Conservation (phyloP, 2,113 vertebrate species). For the Lamprotornis superbus region DNA sequence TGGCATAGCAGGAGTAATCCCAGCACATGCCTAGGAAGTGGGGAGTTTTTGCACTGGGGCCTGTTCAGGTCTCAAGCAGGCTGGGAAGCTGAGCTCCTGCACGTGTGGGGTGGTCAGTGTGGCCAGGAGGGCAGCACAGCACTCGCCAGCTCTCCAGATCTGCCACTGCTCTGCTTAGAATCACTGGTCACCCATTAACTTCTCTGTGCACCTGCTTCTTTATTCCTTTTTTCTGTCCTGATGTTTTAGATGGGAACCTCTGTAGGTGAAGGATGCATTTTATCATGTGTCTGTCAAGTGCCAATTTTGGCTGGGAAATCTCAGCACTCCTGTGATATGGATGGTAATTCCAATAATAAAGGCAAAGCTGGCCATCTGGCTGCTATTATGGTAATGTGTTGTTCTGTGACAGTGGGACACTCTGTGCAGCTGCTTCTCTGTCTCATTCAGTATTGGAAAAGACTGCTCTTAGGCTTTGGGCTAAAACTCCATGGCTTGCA, state of each 20-base stretch:
- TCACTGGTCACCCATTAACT: not conserved
- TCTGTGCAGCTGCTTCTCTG: slow-evolving; percentile 10
- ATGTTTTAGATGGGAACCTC: not conserved
- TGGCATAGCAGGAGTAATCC: not conserved
- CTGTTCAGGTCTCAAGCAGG: not conserved
- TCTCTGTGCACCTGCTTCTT: not conserved
- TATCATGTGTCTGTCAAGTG: not conserved
- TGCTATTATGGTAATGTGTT: slow-evolving; percentile 28
- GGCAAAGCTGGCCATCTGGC: slow-evolving; percentile 36
- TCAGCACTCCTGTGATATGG: slow-evolving; percentile 2
- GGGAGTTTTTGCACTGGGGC: not conserved
- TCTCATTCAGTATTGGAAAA: not conserved
- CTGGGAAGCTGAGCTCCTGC: not conserved
- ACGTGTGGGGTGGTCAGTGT: not conserved
- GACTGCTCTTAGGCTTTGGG: not conserved
- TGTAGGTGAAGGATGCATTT: not conserved
- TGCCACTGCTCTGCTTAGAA: not conserved
- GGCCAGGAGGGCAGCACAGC: rapidly evolving
- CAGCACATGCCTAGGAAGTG: not conserved
- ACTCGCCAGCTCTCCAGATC: rapidly evolving
- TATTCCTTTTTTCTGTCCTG: not conserved
- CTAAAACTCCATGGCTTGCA: not conserved
- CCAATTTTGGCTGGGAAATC: not conserved
- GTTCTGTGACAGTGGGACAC: not conserved
- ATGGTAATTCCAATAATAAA: slow-evolving; percentile 32